Conservation (phyloP, 2,888 invertebrate species). For the Omphaloscelis lunosa region DNA sequence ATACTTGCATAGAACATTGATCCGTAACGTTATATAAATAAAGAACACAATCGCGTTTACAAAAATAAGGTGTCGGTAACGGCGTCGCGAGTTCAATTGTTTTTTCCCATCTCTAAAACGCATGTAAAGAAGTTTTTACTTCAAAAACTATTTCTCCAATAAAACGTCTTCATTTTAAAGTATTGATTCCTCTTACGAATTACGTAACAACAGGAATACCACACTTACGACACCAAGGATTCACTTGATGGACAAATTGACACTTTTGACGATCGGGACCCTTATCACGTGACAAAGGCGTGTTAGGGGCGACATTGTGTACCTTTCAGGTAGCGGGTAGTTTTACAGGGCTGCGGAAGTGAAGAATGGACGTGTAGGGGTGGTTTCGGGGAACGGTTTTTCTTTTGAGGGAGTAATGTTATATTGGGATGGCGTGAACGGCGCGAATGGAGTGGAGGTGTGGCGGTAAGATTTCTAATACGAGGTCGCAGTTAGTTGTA, state of each 20-base stretch:
- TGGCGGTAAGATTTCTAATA: neutral
- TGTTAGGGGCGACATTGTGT: conserved; percentile 47
- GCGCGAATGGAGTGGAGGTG: neutral
- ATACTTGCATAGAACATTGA: no score
- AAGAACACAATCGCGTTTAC: no score
- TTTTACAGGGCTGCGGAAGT: conserved; percentile 26
- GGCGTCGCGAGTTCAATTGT: no score
- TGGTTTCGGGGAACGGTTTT: neutral
- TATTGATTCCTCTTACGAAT: no score
- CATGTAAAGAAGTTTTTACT: no score
- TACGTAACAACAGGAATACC: neutral
- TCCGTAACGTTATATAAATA: no score
- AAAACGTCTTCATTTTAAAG: no score
- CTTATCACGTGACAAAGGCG: conserved; percentile 47
- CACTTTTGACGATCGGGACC: conserved; percentile 58
- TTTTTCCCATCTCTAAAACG: no score
- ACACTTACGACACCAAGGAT: neutral
- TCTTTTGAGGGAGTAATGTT: conserved; percentile 12
- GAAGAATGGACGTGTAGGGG: conserved; percentile 2
- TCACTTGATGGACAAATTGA: conserved; percentile 47
- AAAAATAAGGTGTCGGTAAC: no score
- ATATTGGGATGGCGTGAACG: neutral
- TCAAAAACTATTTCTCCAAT: no score
- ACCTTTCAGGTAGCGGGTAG: conserved; percentile 36
- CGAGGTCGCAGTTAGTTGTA: neutral